Evolutionary conservation across 2,113 vertebrate species (phyloP).

Genomic region (Onychorhynchus coronatus): DNA sequence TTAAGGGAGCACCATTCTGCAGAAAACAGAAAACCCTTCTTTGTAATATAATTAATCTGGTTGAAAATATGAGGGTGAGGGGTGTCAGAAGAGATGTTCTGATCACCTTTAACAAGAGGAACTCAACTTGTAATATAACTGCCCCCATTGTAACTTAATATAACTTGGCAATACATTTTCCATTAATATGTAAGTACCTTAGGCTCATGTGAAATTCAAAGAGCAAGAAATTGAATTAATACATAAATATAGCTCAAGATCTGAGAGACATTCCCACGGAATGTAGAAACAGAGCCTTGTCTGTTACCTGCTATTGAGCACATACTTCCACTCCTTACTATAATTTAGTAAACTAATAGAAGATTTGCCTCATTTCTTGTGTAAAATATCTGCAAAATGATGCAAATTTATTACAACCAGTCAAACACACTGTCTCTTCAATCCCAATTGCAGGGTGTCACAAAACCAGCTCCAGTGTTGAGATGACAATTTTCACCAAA

Average conservation of each 20-base stretch:
- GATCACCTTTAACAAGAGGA: background rate
- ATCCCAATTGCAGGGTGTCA: background rate
- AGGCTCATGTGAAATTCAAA: background rate
- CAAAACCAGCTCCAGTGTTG: background rate
- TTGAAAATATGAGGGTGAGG: background rate
- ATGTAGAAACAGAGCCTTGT: background rate
- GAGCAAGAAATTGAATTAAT: background rate
- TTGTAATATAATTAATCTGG: background rate
- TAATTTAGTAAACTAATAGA: background rate
- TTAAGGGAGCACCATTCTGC: background rate
- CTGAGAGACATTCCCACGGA: background rate
- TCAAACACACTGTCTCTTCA: background rate
- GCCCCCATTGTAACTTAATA: background rate
- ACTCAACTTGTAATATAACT: background rate
- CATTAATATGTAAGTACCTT: background rate
- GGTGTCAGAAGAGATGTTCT: background rate
- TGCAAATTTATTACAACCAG: background rate
- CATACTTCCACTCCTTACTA: background rate
- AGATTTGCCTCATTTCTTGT: background rate
- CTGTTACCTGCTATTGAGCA: background rate
- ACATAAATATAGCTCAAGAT: background rate
- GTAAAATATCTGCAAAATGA: background rate
- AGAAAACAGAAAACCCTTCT: background rate
- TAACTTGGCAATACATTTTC: background rate
- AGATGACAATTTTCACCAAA: background rate